Conservation (phyloP, 2,888 invertebrate species). For the Apotomis capreana region DNA sequence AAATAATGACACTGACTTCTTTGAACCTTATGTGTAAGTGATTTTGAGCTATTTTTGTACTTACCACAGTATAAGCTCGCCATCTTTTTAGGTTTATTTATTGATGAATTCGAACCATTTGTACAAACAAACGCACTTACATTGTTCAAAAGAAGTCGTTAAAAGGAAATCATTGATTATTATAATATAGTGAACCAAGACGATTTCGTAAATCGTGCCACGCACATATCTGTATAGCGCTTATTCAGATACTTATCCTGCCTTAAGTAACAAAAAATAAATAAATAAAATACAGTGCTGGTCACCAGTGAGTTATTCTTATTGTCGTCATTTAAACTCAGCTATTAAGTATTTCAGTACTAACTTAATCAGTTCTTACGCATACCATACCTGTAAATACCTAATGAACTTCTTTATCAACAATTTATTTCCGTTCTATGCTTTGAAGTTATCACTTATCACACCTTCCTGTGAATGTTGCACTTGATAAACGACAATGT, state of each 20-base stretch:
- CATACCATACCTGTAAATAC: too few species aligned
- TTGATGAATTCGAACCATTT: slow-evolving; percentile 22
- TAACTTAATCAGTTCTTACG: too few species aligned
- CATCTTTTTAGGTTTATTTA: slow-evolving; percentile 10
- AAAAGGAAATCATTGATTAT: slow-evolving; percentile 1
- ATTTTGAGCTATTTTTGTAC: slow-evolving; percentile 21
- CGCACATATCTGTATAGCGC: slow-evolving; percentile 16
- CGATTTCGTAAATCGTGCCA: slow-evolving; percentile 11
- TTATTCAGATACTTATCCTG: slow-evolving; percentile 7
- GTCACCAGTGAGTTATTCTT: too few species aligned
- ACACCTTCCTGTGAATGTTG: too few species aligned
- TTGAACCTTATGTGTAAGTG: slow-evolving; percentile 12
- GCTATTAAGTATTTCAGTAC: too few species aligned
- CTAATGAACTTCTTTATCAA: too few species aligned
- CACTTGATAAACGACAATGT: too few species aligned
- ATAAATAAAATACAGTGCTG: too few species aligned
- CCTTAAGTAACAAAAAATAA: neutral
- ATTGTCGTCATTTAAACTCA: too few species aligned
- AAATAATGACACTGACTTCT: slow-evolving; percentile 5
- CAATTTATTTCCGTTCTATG: too few species aligned
- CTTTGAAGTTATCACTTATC: too few species aligned
- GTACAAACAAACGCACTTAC: slow-evolving; percentile 29
- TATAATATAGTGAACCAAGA: slow-evolving; percentile 17
- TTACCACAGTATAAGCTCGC: slow-evolving; percentile 14
- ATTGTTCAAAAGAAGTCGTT: slow-evolving; percentile 9